Conservation (phyloP, 2,113 vertebrate species). For the Elephantulus edwardii region DNA sequence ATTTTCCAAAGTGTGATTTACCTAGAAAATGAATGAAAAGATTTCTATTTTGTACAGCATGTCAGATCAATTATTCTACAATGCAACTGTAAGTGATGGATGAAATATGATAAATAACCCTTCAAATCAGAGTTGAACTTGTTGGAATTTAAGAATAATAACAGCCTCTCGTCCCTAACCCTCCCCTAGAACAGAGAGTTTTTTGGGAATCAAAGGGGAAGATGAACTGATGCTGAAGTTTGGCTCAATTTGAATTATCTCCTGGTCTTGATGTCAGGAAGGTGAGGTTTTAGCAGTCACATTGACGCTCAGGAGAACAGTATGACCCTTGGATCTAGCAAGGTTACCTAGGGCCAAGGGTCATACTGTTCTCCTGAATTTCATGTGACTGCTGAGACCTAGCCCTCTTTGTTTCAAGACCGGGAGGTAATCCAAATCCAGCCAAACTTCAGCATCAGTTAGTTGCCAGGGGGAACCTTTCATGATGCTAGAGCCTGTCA, state of each 20-base stretch:
- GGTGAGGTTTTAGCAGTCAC: background rate
- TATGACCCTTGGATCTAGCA: background rate
- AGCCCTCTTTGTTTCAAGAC: no score
- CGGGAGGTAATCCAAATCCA: no score
- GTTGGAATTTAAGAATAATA: background rate
- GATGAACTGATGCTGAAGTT: background rate
- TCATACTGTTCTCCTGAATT: no score
- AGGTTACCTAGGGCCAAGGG: no score
- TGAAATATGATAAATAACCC: background rate
- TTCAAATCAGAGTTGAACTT: background rate
- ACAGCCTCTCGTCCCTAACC: no score
- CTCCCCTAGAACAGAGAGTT: background rate
- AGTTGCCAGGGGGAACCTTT: background rate
- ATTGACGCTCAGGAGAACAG: background rate
- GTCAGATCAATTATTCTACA: background rate
- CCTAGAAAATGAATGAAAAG: background rate
- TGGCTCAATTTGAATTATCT: background rate
- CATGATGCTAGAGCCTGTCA: background rate
- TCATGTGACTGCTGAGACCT: no score
- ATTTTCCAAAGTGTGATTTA: background rate
- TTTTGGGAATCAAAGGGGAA: background rate
- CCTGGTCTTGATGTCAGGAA: background rate
- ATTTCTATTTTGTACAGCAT: background rate
- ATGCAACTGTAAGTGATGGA: background rate
- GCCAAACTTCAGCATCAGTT: no score